Base-by-base conservation (phyloP, 1,140 invertebrate species). In the Aphaenogaster floridana region DNA sequence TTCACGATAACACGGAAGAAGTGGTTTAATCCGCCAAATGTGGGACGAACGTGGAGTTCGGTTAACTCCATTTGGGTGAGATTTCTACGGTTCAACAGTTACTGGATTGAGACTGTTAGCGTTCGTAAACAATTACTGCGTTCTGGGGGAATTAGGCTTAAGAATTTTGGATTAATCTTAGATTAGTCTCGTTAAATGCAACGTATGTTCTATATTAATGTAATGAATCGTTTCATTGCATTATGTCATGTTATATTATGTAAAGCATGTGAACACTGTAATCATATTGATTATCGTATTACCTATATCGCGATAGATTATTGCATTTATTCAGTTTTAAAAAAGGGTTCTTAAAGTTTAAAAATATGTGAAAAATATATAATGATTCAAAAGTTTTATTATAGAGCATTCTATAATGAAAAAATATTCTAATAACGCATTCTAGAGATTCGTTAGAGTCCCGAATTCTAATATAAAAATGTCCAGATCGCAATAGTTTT, bases 81-180 rank as follows among this genome's bases (percentile, higher is more conserved):
- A 59, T 83, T 61, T 59, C 66, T 52, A 45, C 68, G 42, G 34
- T 61, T 84, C 69, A 61, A 42, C 80, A 74, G 42, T 84, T 84
- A 13, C 39, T 11, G 69, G 21, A 28, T 63, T 34, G 21, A 11
- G 17, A 61, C 45, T 36, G 52, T 72, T 72, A 45, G 50, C 17
- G 39, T 74, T 72, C 39, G 36, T 74, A 84, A 84, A 84, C 80
- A 84, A 84, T 84, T 61, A 63, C 48, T 52, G 28, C 45, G 42
- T 57, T 61, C 17, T 28, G 21, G 2, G 54, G 42, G 28, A 61
- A 59, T 84, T 57, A 48, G 42, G 54, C 69, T 84, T 61, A 74
- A 83, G 39, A 48, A 52, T 74, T 59, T 76, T 28, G 54, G 57
- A 78, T 66, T 50, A 48, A 57, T 52, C 50, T n/a, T n/a, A 9